These are phyloP conservation scores for Conopomorpha cramerella DNA, from an alignment of 1,140 invertebrate genomes.

Conservation along the genomic window DNA sequence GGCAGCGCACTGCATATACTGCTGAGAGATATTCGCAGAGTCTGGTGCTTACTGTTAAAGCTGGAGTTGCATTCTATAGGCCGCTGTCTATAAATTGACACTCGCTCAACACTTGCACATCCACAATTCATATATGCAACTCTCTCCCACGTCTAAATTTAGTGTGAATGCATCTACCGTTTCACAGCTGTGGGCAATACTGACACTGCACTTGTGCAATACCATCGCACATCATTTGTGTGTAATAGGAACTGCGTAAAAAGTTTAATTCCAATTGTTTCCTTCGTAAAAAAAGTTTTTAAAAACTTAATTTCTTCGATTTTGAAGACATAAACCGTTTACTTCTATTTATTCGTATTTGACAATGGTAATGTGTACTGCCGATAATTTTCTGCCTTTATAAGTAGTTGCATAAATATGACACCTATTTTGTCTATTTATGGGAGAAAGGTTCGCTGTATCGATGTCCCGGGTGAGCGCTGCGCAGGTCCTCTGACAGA, in stretches of 20 bases:
- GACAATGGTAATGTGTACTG: neutral
- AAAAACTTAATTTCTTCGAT: neutral
- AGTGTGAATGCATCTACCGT: constrained; percentile 39
- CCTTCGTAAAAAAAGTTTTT: neutral
- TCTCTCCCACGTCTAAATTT: constrained; percentile 33
- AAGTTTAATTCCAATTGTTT: neutral
- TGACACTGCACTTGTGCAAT: neutral
- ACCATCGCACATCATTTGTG: neutral
- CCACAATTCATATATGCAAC: constrained; percentile 40
- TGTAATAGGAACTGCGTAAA: neutral
- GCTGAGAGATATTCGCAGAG: constrained; percentile 15
- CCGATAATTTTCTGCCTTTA: neutral
- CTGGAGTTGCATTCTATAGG: constrained; percentile 28
- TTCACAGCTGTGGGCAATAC: neutral
- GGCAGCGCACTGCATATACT: neutral
- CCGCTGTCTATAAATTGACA: constrained; percentile 12
- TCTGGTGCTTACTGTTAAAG: constrained; percentile 26
- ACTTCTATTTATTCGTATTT: neutral
- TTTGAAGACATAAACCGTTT: neutral
- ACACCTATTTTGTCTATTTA: neutral
- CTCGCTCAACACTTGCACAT: constrained; percentile 19
- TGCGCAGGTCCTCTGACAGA: neutral
- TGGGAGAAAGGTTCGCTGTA: neutral
- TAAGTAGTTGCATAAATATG: neutral
- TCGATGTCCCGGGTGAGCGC: neutral